These are phyloP conservation scores for Piscicola geometra DNA, from an alignment of 2,888 invertebrate genomes.

Conservation along the genomic window DNA sequence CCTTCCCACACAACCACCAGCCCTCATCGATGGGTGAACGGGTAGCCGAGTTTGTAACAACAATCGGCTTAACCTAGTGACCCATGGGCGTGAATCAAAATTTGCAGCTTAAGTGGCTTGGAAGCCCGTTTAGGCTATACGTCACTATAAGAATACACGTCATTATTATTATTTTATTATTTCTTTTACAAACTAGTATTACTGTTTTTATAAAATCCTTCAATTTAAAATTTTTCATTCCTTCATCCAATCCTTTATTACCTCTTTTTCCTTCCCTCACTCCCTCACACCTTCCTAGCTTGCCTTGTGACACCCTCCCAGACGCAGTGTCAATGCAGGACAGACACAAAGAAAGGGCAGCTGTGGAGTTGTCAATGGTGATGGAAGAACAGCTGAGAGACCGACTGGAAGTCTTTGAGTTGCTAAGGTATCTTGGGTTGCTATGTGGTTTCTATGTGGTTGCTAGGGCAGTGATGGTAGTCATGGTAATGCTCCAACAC, in stretches of 20 bases:
- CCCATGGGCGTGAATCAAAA: too few relatives aligned
- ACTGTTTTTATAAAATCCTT: too few relatives aligned
- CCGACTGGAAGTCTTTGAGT: neutral
- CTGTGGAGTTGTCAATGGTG: slow-evolving; percentile 4
- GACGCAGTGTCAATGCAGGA: neutral
- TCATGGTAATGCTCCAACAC: neutral
- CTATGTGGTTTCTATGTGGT: neutral
- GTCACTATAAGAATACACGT: too few relatives aligned
- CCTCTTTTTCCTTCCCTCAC: neutral
- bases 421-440: neutral
- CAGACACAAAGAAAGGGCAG: neutral
- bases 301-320: neutral
- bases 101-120: too few relatives aligned
- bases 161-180: too few relatives aligned
- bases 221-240: neutral
- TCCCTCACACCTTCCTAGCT: neutral
- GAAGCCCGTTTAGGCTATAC: too few relatives aligned
- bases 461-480: neutral
- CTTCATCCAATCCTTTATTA: neutral
- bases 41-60: too few relatives aligned
- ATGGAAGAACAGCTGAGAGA: neutral
- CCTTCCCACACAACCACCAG: too few relatives aligned
- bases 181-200: too few relatives aligned
- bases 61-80: too few relatives aligned
- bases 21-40: too few relatives aligned